phyloP scores from a whole-genome alignment of 2,113 vertebrate genomes.

The Beaufortia kweichowensis region DNA sequence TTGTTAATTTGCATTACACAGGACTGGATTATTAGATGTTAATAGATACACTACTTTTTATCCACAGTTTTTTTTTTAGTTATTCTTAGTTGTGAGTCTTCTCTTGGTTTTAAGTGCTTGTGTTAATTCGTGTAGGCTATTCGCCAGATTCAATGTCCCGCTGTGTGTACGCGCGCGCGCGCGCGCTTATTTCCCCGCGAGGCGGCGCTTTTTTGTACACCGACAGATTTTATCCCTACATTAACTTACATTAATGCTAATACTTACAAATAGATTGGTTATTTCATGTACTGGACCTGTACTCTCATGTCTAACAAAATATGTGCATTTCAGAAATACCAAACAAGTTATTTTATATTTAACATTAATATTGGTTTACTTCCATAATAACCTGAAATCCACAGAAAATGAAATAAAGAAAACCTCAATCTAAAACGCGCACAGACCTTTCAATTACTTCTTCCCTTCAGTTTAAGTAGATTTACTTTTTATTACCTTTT shows the following conservation, averaged over 20 bases:
- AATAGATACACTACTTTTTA: too few relatives aligned
- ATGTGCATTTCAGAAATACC: background rate
- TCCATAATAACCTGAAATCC: background rate
- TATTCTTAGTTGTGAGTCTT: constrained; percentile 45
- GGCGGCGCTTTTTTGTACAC: constrained; percentile 40
- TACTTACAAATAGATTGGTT: background rate
- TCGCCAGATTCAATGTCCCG: background rate
- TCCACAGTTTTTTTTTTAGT: background rate
- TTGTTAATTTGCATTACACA: constrained; percentile 1
- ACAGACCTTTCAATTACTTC: too few relatives aligned
- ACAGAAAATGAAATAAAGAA: background rate
- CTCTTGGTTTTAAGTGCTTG: constrained; percentile 12
- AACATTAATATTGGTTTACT: background rate
- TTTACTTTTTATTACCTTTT: too few relatives aligned
- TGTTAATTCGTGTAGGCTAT: background rate
- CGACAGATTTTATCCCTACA: background rate
- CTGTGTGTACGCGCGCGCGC: background rate
- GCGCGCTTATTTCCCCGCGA: constrained; percentile 14
- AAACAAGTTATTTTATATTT: background rate
- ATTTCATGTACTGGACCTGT: background rate
- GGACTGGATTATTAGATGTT: too few relatives aligned
- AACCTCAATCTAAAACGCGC: background rate
- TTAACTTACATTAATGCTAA: constrained; percentile 21
- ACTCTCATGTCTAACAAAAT: background rate
- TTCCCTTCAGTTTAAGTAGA: too few relatives aligned